Percentiles rank a stretch among this genome's conserved stretches.
These are phyloP conservation scores for Proisotoma minuta DNA, from an alignment of 2,888 invertebrate genomes.

Conservation along the genomic window DNA sequence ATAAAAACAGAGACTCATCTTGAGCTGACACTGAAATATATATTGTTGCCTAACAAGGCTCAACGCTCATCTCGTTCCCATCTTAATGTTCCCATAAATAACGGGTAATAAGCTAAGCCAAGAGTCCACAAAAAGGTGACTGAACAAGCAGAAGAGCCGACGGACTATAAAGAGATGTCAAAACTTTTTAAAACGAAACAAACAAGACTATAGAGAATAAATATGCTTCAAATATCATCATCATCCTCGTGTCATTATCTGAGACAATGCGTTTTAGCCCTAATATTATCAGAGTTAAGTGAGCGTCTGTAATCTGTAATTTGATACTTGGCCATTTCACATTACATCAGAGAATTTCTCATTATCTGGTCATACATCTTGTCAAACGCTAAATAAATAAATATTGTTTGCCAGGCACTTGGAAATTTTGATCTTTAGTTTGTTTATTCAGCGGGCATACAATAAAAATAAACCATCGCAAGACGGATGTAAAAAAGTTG, in stretches of 20 bases:
- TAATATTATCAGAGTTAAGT: not conserved
- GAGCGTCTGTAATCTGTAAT: constrained; percentile 1
- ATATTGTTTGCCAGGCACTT: not conserved
- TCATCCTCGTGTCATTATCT: not conserved
- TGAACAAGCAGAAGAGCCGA: not conserved
- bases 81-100: constrained; percentile 15
- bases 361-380: not conserved
- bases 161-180: not conserved
- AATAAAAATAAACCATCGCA: too few relatives aligned
- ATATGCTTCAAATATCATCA: not conserved
- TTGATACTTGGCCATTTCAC: not conserved
- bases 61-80: constrained; percentile 7
- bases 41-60: constrained; percentile 6
- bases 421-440: too few relatives aligned
- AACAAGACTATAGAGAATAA: constrained; percentile 5
- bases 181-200: not conserved
- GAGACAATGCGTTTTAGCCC: not conserved
- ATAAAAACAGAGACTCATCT: too few relatives aligned
- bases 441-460: too few relatives aligned
- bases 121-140: not conserved
- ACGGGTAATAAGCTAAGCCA: constrained; percentile 6
- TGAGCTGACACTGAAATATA: constrained; percentile 9
- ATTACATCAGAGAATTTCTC: not conserved
- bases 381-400: not conserved
- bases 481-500: too few relatives aligned